phyloP scores from a whole-genome alignment of 30 jellyfish, hydroid and myxozoan species.

The Cassiopea andromeda region DNA sequence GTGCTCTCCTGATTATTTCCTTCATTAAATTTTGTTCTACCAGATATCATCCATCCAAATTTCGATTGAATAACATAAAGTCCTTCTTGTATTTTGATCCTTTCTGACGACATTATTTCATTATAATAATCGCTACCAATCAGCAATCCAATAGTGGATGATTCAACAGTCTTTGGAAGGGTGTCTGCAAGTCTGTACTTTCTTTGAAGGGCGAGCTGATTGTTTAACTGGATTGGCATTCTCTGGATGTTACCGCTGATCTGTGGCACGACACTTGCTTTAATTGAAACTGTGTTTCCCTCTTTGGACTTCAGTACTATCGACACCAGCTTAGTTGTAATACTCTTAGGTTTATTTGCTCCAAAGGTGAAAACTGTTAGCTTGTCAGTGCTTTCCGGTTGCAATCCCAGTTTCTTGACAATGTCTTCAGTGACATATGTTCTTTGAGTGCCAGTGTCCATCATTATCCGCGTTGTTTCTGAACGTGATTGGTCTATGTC shows the following conservation, averaged over 20 bases:
- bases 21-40: background rate
- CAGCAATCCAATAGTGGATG: background rate
- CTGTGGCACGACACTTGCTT: too few species aligned
- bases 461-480: background rate
- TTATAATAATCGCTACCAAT: background rate
- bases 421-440: background rate
- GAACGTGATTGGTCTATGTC: background rate
- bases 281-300: background rate
- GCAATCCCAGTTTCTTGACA: background rate
- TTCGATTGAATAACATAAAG: background rate
- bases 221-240: too few species aligned
- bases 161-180: background rate
- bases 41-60: conserved; percentile 4
- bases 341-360: background rate
- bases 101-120: background rate
- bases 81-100: background rate
- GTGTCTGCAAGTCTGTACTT: background rate
- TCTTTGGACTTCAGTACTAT: background rate
- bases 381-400: background rate
- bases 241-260: too few species aligned
- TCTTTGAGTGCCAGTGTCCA: background rate
- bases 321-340: background rate
- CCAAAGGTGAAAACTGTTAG: background rate
- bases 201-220: background rate
- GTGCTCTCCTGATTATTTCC: background rate